These are phyloP conservation scores for Spinibarbus caldwelli DNA, from an alignment of 2,797 vertebrate species.

Conservation along the genomic window DNA sequence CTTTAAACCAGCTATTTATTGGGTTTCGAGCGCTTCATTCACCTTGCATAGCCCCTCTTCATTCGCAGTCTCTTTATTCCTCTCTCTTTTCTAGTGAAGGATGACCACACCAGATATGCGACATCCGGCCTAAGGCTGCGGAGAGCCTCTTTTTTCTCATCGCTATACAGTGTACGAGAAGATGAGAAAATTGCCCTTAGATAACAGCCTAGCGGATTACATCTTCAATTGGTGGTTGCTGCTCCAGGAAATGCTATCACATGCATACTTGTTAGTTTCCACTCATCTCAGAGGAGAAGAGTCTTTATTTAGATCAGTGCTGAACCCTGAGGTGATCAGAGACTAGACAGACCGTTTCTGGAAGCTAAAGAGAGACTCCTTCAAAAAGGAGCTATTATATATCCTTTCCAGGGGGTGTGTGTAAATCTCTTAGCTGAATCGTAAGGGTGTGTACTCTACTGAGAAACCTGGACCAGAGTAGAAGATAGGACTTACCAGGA, in stretches of 20 bases:
- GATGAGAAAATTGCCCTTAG: conserved; percentile 51
- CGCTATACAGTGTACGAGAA: conserved; percentile 32
- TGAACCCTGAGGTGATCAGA: conserved; percentile 28
- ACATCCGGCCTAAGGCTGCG: conserved; percentile 52
- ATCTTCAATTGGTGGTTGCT: conserved; percentile 57
- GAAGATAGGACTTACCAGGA: conserved; percentile 86
- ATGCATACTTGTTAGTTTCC: conserved; percentile 34
- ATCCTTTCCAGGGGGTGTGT: not conserved
- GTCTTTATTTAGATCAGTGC: conserved; percentile 53
- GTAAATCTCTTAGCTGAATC: conserved; percentile 8
- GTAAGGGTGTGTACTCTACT: not conserved
- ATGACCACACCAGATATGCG: conserved; percentile 42
- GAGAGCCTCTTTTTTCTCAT: conserved; percentile 40
- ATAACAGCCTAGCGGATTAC: conserved; percentile 55
- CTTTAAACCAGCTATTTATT: conserved; percentile 12
- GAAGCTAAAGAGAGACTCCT: conserved; percentile 5
- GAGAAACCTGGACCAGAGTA: not conserved
- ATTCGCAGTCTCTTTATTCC: not conserved
- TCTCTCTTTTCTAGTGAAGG: conserved; percentile 20
- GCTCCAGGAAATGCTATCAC: conserved; percentile 47
- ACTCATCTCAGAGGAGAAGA: conserved; percentile 43
- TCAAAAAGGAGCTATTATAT: not conserved
- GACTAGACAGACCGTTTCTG: conserved; percentile 2
- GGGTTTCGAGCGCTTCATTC: not conserved
- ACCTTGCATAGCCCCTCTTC: conserved; percentile 11